Base-by-base conservation (phyloP, 2,113 vertebrate species). In the Heteronetta atricapilla region DNA sequence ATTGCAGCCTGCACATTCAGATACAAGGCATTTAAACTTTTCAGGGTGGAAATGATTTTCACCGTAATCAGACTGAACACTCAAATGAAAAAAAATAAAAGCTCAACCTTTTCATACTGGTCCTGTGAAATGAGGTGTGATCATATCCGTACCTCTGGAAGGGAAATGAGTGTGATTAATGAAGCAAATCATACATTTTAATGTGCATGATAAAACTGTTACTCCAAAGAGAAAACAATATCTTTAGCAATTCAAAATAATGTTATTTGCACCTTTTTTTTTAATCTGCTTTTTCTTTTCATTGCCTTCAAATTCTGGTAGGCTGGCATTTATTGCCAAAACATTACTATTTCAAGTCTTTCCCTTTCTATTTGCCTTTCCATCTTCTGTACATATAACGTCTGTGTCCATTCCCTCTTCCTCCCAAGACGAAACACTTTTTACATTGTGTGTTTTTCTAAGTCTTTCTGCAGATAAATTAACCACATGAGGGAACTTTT, bases 111-210 rank as follows among this genome's bases (percentile, higher is more conserved):
- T 93, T 96, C 91, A 55, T 44, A 75, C 92, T 55, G 63, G 55
- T 87, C 88, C 93, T 96, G 76, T 82, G 74, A 89, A 96, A 93
- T 82, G 95, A 82, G 72, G 33, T 92, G 76, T 93, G 95, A 95
- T 97, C 73, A 46, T 95, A 97, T 93, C 46, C 19, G 0, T 93
- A 83, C 33, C 73, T 97, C 93, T 91, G 60, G 88, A 89, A 94
- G 90, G 75, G 92, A 98, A 98, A 97, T 95, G 81, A 96, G 92
- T 42, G 73, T 96, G 95, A 97, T 97, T 98, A 97, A 97, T 97
- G 97, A 97, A 93, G 73, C 96, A 92, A 96, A 97, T 97, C 95
- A 94, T 91, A 95, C 96, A 70, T 98, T 97, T 97, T 97, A 96
- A 95, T 76, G 91, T 81, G 88, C 82, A 68, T 86, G 90, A 95